Conservation (phyloP, 1,140 invertebrate genomes). For the Eufriesea mexicana region DNA sequence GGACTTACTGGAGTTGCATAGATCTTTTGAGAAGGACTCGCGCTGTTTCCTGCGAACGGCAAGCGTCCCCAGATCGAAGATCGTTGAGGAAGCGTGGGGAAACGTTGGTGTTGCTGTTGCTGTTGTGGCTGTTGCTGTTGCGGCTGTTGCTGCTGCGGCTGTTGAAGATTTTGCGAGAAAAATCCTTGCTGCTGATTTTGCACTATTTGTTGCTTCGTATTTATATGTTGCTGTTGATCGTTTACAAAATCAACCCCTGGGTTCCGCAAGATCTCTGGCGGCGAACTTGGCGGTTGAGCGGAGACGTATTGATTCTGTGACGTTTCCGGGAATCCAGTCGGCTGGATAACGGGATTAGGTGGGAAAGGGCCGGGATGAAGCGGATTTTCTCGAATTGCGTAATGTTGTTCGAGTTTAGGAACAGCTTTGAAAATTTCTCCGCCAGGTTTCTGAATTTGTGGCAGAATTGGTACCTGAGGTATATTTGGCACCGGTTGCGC, state of each 20-base stretch:
- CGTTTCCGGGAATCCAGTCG: slow-evolving; percentile 56
- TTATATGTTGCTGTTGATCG: slow-evolving; percentile 67
- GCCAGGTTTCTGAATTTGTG: slow-evolving; percentile 82
- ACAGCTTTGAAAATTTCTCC: slow-evolving; percentile 89
- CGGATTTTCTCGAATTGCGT: slow-evolving; percentile 80
- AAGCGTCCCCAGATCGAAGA: slow-evolving; percentile 75
- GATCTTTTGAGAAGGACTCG: slow-evolving; percentile 73
- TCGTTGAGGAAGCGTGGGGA: slow-evolving; percentile 26
- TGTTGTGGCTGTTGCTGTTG: slow-evolving; percentile 50
- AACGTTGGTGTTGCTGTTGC: slow-evolving; percentile 27
- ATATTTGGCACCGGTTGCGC: slow-evolving; percentile 75
- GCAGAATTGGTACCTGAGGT: slow-evolving; percentile 70
- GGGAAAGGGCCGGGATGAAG: slow-evolving; percentile 80
- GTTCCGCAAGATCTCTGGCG: slow-evolving; percentile 32
- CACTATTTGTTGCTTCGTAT: slow-evolving; percentile 68
- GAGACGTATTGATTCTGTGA: slow-evolving; percentile 63
- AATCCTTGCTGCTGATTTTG: slow-evolving; percentile 71
- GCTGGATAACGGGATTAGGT: slow-evolving; percentile 65
- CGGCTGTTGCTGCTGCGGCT: slow-evolving; percentile 32
- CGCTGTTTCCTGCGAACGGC: slow-evolving; percentile 52
- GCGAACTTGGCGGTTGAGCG: slow-evolving; percentile 69
- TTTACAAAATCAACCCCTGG: slow-evolving; percentile 53
- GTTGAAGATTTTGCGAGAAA: slow-evolving; percentile 67
- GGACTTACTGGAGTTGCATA: slow-evolving; percentile 76
- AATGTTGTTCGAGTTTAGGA: slow-evolving; percentile 89